Evolutionary conservation across 2,888 invertebrate genomes (phyloP).

Genomic region (Calephelis perditalis): DNA sequence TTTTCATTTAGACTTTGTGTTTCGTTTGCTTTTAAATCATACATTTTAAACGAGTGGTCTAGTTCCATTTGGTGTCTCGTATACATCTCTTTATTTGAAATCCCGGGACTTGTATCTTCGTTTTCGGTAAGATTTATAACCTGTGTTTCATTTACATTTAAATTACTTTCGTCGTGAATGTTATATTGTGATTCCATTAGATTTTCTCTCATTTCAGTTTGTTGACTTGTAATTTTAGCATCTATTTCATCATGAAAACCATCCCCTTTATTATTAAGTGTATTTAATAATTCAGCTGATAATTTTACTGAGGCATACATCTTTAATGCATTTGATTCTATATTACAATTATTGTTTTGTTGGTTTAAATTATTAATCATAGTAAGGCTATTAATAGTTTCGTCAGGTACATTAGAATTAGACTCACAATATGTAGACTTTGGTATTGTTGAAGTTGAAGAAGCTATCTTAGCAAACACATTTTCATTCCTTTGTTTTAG

Average conservation of each 20-base stretch:
- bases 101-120: too few relatives aligned
- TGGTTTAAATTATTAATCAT: neutral
- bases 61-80: too few relatives aligned
- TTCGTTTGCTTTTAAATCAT: too few relatives aligned
- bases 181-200: neutral
- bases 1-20: too few relatives aligned
- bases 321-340: neutral
- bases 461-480: neutral
- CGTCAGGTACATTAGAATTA: neutral
- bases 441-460: neutral
- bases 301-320: conserved; percentile 25
- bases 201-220: neutral
- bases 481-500: conserved; percentile 28
- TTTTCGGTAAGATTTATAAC: too few relatives aligned
- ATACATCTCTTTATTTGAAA: too few relatives aligned
- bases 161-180: neutral
- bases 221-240: neutral
- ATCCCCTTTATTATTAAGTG: conserved; percentile 18
- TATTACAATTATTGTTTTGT: neutral
- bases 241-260: neutral
- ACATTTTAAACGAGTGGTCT: too few relatives aligned
- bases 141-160: neutral
- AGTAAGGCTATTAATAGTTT: neutral
- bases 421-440: neutral
- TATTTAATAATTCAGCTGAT: conserved; percentile 31